Evolutionary conservation across 2,113 vertebrate species (phyloP), one percentile per base, ranked within the genome.

Genomic region (Lophura nycthemera): DNA sequence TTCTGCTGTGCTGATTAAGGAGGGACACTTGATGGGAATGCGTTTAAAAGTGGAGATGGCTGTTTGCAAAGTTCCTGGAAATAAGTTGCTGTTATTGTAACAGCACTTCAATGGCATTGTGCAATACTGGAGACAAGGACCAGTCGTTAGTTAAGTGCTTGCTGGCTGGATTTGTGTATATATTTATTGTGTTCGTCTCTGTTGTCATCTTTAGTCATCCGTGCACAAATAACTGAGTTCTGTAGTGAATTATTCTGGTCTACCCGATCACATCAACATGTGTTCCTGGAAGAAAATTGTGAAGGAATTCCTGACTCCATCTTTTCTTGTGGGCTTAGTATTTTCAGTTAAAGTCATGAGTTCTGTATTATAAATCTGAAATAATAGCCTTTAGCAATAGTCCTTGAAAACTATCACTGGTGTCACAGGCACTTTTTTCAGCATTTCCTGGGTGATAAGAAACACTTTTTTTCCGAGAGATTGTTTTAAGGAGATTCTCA

Each of bases 291-390:
- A 66, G 30, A 76, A 48, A 90, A 15, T 94, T 56, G 79, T 86
- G 40, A n/a, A 79, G 72, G 12, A 93, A 86, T 71, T 78, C 3
- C 16, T 88, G 22, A 76, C 38, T 93, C 30, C 69, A 0, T 79
- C 32, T 86, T 77, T 88, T 63, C 80, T 90, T 87, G 54, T 75
- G 43, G 60, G 25, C 73, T 64, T 69, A 83, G 52, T 78, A 54
- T 83, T 89, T 93, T 84, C 59, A 70, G 45, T 89, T 83, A 16
- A 86, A 52, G 67, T 71, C 4, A 73, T 66, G 57, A 90, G 83
- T 93, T 93, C 21, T 92, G 15, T 87, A 18, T 90, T 78, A 45
- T 52, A 90, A 71, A 79, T 85, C 65, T 83, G 67, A 96, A 95
- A 54, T 69, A 12, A 5, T 34, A 48, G 22, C 56, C 38, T 72